Evolutionary conservation across 2,888 invertebrate species (phyloP).

Genomic region (Ditylenchus weischeri): DNA sequence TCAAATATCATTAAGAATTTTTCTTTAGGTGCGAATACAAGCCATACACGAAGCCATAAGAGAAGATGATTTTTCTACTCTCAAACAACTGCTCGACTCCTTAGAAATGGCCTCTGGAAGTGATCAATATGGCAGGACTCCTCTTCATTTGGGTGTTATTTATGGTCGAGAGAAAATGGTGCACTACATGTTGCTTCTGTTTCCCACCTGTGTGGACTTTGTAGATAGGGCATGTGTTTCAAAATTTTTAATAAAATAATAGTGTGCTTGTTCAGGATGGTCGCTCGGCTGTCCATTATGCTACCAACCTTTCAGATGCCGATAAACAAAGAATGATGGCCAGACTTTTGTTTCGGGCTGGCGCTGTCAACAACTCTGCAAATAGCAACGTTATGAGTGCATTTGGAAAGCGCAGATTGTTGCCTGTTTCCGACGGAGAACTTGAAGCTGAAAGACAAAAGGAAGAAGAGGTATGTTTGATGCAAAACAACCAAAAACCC

Average conservation of each 20-base stretch:
- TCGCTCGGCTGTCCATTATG: slow-evolving; percentile 32
- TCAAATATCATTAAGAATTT: not conserved
- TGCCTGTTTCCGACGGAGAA: too few relatives aligned
- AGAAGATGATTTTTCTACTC: slow-evolving; percentile 46
- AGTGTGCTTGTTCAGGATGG: slow-evolving; percentile 20
- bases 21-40: slow-evolving; percentile 41
- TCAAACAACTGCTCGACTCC: slow-evolving; percentile 53
- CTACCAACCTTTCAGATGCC: slow-evolving; percentile 27
- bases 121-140: slow-evolving; percentile 47
- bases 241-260: slow-evolving; percentile 1
- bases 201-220: slow-evolving; percentile 45
- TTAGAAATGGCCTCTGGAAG: slow-evolving; percentile 42
- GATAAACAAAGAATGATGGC: slow-evolving; percentile 31
- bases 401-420: too few relatives aligned
- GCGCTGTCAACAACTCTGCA: slow-evolving; percentile 22
- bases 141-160: slow-evolving; percentile 47
- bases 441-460: too few relatives aligned
- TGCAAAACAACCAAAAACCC: too few relatives aligned
- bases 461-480: slow-evolving; percentile 2
- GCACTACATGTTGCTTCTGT: slow-evolving; percentile 43
- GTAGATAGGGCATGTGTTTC: slow-evolving; percentile 44
- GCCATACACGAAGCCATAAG: slow-evolving; percentile 54
- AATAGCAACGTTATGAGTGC: too few relatives aligned
- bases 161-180: slow-evolving; percentile 30
- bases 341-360: slow-evolving; percentile 32